phyloP scores from a whole-genome alignment of 2,113 vertebrate species.

The Lasiurus borealis region DNA sequence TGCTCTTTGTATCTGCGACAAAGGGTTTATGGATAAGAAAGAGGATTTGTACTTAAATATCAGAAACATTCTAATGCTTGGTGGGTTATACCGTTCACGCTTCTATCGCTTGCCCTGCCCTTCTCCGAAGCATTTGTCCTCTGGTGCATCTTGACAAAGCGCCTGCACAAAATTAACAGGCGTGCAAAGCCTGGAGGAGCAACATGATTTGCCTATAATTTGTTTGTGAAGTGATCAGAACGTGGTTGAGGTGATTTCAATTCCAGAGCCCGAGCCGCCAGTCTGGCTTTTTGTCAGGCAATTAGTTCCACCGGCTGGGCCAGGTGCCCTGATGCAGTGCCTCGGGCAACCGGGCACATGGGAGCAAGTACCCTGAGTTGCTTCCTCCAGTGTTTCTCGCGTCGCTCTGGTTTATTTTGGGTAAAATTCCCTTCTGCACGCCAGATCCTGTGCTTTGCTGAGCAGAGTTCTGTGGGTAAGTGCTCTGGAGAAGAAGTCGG shows the following conservation, averaged over 20 bases:
- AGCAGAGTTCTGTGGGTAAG: not conserved
- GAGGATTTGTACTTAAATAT: slow-evolving; percentile 60
- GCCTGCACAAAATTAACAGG: slow-evolving; percentile 66
- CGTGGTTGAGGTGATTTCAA: slow-evolving; percentile 79
- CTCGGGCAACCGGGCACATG: not conserved
- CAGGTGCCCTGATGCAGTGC: not conserved
- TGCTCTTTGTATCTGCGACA: slow-evolving; percentile 48
- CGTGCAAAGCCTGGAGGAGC: slow-evolving; percentile 65
- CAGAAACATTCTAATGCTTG: not conserved
- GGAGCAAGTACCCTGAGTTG: not conserved
- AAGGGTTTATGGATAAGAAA: slow-evolving; percentile 52
- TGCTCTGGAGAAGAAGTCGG: not conserved
- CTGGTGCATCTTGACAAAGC: slow-evolving; percentile 60
- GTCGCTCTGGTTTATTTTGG: slow-evolving; percentile 48
- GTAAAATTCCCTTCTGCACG: slow-evolving; percentile 5
- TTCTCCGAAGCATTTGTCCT: slow-evolving; percentile 70
- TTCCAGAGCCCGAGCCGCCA: slow-evolving; percentile 72
- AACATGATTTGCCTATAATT: slow-evolving; percentile 79
- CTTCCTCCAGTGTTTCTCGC: not conserved
- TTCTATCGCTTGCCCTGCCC: slow-evolving; percentile 49
- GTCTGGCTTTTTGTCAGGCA: slow-evolving; percentile 82
- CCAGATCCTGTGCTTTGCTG: not conserved
- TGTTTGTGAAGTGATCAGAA: slow-evolving; percentile 78
- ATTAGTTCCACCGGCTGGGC: slow-evolving; percentile 79
- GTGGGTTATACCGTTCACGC: not conserved